Evolutionary conservation across 2,888 invertebrate genomes (phyloP).

Genomic region (Eupithecia abbreviata): DNA sequence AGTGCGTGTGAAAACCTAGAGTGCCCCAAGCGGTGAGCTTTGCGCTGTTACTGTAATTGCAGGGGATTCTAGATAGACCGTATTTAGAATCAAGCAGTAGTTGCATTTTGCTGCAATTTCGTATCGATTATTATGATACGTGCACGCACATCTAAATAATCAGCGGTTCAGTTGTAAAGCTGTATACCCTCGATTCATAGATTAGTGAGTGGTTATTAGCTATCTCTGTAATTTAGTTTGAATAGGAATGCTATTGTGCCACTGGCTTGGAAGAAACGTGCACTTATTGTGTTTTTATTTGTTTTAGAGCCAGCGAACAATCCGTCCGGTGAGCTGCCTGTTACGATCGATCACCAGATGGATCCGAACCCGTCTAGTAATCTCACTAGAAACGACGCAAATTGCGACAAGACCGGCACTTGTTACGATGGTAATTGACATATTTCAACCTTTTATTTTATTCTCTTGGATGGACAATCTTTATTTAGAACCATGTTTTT

Average conservation of each 20-base stretch:
- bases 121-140: slow-evolving; percentile 73
- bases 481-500: slow-evolving; percentile 31
- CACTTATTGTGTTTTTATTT: slow-evolving; percentile 50
- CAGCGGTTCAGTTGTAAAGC: slow-evolving; percentile 57
- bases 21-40: slow-evolving; percentile 63
- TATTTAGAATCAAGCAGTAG: slow-evolving; percentile 58
- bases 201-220: slow-evolving; percentile 62
- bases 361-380: slow-evolving; percentile 88
- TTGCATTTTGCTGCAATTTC: slow-evolving; percentile 64
- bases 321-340: slow-evolving; percentile 85
- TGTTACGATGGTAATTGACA: slow-evolving; percentile 93
- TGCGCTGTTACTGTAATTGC: slow-evolving; percentile 66
- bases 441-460: slow-evolving; percentile 27
- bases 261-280: slow-evolving; percentile 35
- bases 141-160: slow-evolving; percentile 64
- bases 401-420: slow-evolving; percentile 97
- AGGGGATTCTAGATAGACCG: slow-evolving; percentile 55
- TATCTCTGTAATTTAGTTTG: slow-evolving; percentile 49
- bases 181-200: slow-evolving; percentile 54
- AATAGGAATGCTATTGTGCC: slow-evolving; percentile 43
- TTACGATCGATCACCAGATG: slow-evolving; percentile 90
- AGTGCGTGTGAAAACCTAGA: slow-evolving; percentile 73
- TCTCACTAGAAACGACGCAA: slow-evolving; percentile 90
- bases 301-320: slow-evolving; percentile 80
- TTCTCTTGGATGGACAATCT: slow-evolving; percentile 19